phyloP scores from a whole-genome alignment of 2,888 invertebrate species.

The Dorcus hopei region DNA sequence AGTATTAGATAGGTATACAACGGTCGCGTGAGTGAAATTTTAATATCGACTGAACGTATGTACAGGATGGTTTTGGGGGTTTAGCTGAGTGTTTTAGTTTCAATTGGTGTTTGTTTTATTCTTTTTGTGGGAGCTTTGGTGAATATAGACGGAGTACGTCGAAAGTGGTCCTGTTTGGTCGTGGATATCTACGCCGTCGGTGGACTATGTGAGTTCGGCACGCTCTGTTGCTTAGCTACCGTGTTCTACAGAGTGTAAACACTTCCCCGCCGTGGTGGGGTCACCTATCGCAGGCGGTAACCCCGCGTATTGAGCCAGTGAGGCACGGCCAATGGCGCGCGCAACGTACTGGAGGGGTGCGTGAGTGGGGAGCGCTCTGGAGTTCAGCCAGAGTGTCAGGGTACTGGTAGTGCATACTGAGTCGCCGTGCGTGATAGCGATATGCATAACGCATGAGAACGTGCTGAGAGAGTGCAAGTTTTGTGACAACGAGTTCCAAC shows the following conservation, averaged over 20 bases:
- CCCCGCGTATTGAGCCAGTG: constrained; percentile 38
- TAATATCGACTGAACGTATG: too few relatives aligned
- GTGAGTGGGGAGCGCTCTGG: constrained; percentile 43
- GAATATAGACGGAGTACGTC: background rate
- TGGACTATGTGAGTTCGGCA: constrained; percentile 34
- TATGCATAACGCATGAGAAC: constrained; percentile 61
- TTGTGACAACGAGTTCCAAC: constrained; percentile 29
- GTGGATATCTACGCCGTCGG: constrained; percentile 24
- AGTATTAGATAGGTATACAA: too few relatives aligned
- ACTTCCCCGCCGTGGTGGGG: constrained; percentile 48
- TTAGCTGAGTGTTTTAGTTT: too few relatives aligned
- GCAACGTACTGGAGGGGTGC: constrained; percentile 41
- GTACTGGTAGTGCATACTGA: constrained; percentile 57
- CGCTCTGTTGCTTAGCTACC: constrained; percentile 52
- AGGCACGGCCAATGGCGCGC: constrained; percentile 46
- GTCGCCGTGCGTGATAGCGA: constrained; percentile 50
- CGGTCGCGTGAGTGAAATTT: too few relatives aligned
- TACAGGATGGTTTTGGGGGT: too few relatives aligned
- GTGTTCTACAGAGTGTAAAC: constrained; percentile 49
- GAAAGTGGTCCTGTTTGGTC: constrained; percentile 13
- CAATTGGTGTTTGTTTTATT: background rate
- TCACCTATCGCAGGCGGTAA: constrained; percentile 35
- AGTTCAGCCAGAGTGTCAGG: constrained; percentile 54
- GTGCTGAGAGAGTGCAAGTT: constrained; percentile 23
- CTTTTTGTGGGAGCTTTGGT: background rate